These are phyloP conservation scores for Hyperoplus lanceolatus DNA, from an alignment of 2,797 vertebrate species.

Conservation along the genomic window DNA sequence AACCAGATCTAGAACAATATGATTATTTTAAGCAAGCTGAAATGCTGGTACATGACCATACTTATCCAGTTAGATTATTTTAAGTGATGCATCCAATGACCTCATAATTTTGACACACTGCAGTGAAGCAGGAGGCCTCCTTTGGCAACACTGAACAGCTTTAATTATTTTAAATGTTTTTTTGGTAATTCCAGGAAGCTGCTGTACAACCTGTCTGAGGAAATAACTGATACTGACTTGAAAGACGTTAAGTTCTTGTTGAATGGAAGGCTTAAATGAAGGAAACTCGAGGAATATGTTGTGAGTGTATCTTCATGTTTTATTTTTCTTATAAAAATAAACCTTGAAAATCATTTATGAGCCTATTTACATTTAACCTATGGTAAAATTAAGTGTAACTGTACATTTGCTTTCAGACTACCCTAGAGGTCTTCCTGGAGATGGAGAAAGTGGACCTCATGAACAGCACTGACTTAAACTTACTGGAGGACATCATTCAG, in stretches of 20 bases:
- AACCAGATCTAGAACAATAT: too few relatives aligned
- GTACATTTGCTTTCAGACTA: conserved; percentile 78
- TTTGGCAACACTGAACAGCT: not conserved
- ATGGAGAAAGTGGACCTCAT: conserved; percentile 86
- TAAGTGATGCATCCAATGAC: not conserved
- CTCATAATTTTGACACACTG: not conserved
- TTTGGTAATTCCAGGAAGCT: conserved; percentile 81
- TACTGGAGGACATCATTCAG: conserved; percentile 71
- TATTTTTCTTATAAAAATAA: too few relatives aligned
- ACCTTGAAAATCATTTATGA: too few relatives aligned
- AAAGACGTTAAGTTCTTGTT: conserved; percentile 83
- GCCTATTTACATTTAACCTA: too few relatives aligned
- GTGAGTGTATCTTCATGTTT: conserved; percentile 74
- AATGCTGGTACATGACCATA: too few relatives aligned
- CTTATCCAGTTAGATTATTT: too few relatives aligned
- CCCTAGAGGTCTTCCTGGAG: conserved; percentile 84
- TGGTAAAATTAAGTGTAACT: not conserved
- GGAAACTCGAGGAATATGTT: conserved; percentile 58
- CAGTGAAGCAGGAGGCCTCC: not conserved
- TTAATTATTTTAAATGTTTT: not conserved
- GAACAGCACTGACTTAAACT: conserved; percentile 72
- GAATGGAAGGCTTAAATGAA: conserved; percentile 42
- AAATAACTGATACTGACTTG: conserved; percentile 73
- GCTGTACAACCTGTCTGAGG: conserved; percentile 88
- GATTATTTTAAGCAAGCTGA: too few relatives aligned